Conservation (phyloP, 2,797 vertebrate species). For the Channa striata region DNA sequence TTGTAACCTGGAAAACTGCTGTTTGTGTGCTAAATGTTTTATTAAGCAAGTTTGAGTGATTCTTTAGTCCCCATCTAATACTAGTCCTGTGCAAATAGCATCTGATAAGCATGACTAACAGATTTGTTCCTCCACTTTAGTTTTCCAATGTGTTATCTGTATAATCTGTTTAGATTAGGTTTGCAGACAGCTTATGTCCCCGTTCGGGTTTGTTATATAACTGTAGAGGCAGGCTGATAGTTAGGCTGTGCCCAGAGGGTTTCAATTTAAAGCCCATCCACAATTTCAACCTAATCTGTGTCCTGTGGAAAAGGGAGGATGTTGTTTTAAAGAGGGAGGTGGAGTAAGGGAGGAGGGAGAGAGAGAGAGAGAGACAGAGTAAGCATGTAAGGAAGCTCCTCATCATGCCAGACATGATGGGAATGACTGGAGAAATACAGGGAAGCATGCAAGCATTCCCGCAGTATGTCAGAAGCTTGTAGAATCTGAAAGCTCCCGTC, state of each 20-base stretch:
- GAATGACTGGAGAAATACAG: slow-evolving; percentile 16
- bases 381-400: not conserved
- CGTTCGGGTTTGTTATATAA: slow-evolving; percentile 21
- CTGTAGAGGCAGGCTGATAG: slow-evolving; percentile 27
- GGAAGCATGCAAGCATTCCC: not conserved
- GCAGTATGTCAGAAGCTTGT: not conserved
- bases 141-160: slow-evolving; percentile 23
- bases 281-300: slow-evolving; percentile 52
- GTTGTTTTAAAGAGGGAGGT: slow-evolving; percentile 37
- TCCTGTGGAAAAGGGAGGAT: slow-evolving; percentile 33
- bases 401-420: not conserved
- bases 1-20: not conserved
- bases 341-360: not conserved
- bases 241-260: slow-evolving; percentile 53
- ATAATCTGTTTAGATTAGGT: slow-evolving; percentile 26
- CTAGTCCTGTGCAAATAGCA: slow-evolving; percentile 26
- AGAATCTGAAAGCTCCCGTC: slow-evolving; percentile 11
- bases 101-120: slow-evolving; percentile 22
- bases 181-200: slow-evolving; percentile 11
- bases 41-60: slow-evolving; percentile 2
- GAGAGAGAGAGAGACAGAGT: slow-evolving; percentile 8
- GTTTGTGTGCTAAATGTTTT: slow-evolving; percentile 3
- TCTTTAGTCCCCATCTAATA: not conserved
- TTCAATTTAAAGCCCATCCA: slow-evolving; percentile 57
- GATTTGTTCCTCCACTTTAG: slow-evolving; percentile 8